Base-by-base conservation (phyloP, 2,888 invertebrate genomes). In the Macrophya alboannulata region DNA sequence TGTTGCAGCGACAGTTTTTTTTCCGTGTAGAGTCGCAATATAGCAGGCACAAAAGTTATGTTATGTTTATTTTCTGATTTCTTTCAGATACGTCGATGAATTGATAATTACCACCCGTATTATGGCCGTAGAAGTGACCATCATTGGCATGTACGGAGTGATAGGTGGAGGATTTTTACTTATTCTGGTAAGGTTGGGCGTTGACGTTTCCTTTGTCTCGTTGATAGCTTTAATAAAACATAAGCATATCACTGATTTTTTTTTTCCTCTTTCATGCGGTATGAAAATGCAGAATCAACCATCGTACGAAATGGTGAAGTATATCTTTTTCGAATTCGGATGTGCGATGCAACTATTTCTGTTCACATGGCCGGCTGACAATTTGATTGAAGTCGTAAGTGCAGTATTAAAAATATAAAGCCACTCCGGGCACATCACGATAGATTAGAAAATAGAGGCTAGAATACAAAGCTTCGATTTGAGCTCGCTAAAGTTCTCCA, bases 361-460 rank as follows among this genome's bases (percentile, higher is more conserved):
- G 62, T 91, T 90, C 59, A 88, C 91, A 6, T 91, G 90, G 88
- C 89, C 92, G 4, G 91, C 91, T 21, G 90, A 92, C 59, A 88
- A 87, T 68, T 77, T 92, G 40, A 88, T 90, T 31, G 85, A 89
- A 81, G 86, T 82, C 88, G 91, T 91, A 86, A 87, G 87, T 21
- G n/a, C n/a, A n/a, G 87, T 45, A 31, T 15, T 8, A 1, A 72
- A 72, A 72, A 72, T n/a, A n/a, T n/a, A 37, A 71, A 17, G 25
- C 12, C n/a, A 71, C 21, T 9, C 21, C 59, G 9, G 59, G 9
- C 59, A n/a, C 21, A 59, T 59, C 1, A 21, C 21, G 15, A 51
- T 17, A 51, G 15, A 51, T 51, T 51, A 15, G 51, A 51, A 51
- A 51, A 17, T 51, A 51, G 51, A 17, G 51, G 17, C 51, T 17